Conservation (phyloP, 2,113 vertebrate species). For the Gobio gobio region DNA sequence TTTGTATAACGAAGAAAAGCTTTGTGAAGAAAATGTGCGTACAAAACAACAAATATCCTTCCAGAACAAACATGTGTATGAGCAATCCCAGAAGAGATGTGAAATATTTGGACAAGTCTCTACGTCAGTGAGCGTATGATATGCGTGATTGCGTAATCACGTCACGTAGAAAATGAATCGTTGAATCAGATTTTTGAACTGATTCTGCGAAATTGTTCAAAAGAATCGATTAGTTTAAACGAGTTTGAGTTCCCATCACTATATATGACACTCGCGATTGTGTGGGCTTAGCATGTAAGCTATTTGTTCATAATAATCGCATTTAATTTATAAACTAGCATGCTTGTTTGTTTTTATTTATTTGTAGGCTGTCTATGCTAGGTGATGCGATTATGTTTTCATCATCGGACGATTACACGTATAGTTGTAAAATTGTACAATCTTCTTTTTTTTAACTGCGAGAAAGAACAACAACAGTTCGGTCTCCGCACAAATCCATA, state of each 20-base stretch:
- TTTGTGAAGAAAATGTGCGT: too few relatives aligned
- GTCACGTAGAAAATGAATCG: not conserved
- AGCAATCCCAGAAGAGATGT: too few relatives aligned
- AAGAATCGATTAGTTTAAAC: not conserved
- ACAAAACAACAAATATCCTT: too few relatives aligned
- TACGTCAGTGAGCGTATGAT: not conserved
- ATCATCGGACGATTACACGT: too few relatives aligned
- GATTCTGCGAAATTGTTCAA: slow-evolving; percentile 5
- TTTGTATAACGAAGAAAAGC: too few relatives aligned
- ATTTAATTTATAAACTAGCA: not conserved
- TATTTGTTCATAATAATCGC: not conserved
- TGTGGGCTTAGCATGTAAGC: not conserved
- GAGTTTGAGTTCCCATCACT: not conserved
- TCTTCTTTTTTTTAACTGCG: too few relatives aligned
- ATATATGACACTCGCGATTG: not conserved
- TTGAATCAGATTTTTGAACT: not conserved
- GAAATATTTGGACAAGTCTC: too few relatives aligned
- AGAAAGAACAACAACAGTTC: too few relatives aligned
- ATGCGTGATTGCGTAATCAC: not conserved
- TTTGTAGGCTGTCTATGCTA: too few relatives aligned
- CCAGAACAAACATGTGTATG: too few relatives aligned
- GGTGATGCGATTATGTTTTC: too few relatives aligned
- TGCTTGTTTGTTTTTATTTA: not conserved
- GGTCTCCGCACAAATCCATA: not conserved
- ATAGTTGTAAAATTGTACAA: too few relatives aligned